These are phyloP conservation scores for Drosophila malerkotliana DNA, from an alignment of 1,140 invertebrate species.

Conservation along the genomic window DNA sequence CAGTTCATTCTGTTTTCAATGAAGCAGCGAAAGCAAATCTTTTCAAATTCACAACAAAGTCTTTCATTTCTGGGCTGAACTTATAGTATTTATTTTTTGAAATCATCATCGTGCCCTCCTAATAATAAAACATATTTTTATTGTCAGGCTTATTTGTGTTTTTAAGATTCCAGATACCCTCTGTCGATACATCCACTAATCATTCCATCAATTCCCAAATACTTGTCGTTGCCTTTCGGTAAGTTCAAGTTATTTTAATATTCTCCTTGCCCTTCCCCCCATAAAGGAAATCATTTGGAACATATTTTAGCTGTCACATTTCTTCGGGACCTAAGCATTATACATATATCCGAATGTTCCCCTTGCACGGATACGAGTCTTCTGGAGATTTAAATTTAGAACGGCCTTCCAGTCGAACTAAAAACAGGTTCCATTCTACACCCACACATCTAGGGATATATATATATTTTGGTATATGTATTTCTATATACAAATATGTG, in stretches of 20 bases:
- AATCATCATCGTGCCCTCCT: neutral
- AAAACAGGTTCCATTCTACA: slow-evolving; percentile 61
- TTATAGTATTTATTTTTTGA: neutral
- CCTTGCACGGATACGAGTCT: neutral
- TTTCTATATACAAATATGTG: neutral
- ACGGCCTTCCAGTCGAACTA: slow-evolving; percentile 45
- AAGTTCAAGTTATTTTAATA: slow-evolving; percentile 7
- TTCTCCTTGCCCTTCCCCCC: neutral
- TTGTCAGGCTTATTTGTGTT: slow-evolving; percentile 22
- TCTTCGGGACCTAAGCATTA: slow-evolving; percentile 51
- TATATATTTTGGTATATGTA: neutral
- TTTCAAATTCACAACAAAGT: neutral
- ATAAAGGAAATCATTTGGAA: slow-evolving; percentile 19
- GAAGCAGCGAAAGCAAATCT: slow-evolving; percentile 6
- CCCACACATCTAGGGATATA: slow-evolving; percentile 15
- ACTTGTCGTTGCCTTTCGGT: slow-evolving; percentile 15
- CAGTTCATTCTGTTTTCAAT: neutral
- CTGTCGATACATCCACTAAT: neutral
- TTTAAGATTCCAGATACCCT: neutral
- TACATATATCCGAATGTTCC: slow-evolving; percentile 29
- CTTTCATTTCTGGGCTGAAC: neutral
- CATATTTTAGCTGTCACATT: slow-evolving; percentile 46
- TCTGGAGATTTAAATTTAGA: slow-evolving; percentile 59
- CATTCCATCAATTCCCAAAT: slow-evolving; percentile 18
- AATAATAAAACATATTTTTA: slow-evolving; percentile 28